Base-by-base conservation (phyloP, 2,113 vertebrate species). In the Phrynosoma platyrhinos region DNA sequence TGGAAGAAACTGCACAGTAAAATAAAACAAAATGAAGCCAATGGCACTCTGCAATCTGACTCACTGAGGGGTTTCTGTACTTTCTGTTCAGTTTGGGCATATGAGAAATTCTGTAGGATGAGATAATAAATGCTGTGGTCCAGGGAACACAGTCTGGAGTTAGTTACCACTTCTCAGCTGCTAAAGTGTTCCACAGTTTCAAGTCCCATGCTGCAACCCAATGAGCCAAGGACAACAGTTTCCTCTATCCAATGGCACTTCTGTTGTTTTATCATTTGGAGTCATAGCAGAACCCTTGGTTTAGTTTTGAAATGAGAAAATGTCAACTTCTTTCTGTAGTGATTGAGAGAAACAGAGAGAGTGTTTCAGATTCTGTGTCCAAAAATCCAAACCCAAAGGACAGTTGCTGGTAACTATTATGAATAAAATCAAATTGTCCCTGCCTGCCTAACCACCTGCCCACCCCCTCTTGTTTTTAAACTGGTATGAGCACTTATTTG, bases 331-430 rank as follows among this genome's bases (percentile, higher is more conserved):
- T 9, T 71, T 72, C 52, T 62, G 30, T 27, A 62, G 52, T 83
- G 64, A 79, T 58, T 79, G 62, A 86, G 9, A 83, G 23, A 82
- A 82, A 78, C 42, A 27, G 8, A 20, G 14, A 13, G 18, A 30
- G 14, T 30, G n/a, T 36, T 62, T 86, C 21, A 14, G 55, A 78
- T 40, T 72, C 13, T 71, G 32, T 20, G 36, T 75, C 47, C 9
- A n/a, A n/a, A 27, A 83, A 83, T 21, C 47, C 14, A 86, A 83
- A 47, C 64, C 7, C 88, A 78, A 18, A 86, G 12, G 64, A 69
- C 53, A 83, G 23, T 42, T 83, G 25, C 47, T 82, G 52, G 74
- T 78, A 86, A 77, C 79, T 82, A 90, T 71, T 74, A 64, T 27
- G 77, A 77, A 82, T 36, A 25, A 77, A 82, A 53, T 82, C 72